These are phyloP conservation scores for Notechis scutatus DNA, from an alignment of 2,113 vertebrate genomes.

Conservation along the genomic window DNA sequence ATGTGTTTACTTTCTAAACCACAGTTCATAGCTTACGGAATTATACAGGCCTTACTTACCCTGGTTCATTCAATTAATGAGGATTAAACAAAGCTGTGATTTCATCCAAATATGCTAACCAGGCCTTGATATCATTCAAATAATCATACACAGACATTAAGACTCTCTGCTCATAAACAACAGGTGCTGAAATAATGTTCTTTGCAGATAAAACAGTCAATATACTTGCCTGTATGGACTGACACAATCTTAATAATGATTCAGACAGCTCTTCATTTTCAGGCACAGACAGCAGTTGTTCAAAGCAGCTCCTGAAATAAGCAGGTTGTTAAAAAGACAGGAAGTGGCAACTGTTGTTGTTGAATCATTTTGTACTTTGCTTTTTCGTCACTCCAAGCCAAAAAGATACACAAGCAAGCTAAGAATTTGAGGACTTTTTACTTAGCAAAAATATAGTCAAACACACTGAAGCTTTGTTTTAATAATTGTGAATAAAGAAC, in stretches of 20 bases:
- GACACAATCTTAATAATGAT: conserved; percentile 88
- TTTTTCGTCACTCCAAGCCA: background rate
- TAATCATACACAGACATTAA: background rate
- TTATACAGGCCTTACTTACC: background rate
- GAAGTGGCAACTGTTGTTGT: background rate
- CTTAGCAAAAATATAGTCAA: background rate
- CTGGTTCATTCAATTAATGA: background rate
- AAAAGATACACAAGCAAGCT: background rate
- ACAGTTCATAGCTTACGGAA: background rate
- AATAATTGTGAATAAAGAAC: background rate
- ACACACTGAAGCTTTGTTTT: background rate
- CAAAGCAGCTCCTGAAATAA: conserved; percentile 93
- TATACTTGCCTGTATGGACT: conserved; percentile 85
- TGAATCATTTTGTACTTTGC: background rate
- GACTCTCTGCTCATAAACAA: background rate
- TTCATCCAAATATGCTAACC: background rate
- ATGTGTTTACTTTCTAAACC: background rate
- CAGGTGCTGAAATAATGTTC: background rate
- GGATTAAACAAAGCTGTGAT: background rate
- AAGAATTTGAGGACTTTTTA: background rate
- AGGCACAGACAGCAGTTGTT: conserved; percentile 91
- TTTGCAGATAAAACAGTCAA: background rate
- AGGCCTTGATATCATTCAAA: background rate
- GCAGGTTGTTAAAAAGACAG: conserved; percentile 26
- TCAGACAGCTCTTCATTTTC: conserved; percentile 89